Evolutionary conservation across 2,888 invertebrate genomes (phyloP).

Genomic region (Monoplex corrugatus): DNA sequence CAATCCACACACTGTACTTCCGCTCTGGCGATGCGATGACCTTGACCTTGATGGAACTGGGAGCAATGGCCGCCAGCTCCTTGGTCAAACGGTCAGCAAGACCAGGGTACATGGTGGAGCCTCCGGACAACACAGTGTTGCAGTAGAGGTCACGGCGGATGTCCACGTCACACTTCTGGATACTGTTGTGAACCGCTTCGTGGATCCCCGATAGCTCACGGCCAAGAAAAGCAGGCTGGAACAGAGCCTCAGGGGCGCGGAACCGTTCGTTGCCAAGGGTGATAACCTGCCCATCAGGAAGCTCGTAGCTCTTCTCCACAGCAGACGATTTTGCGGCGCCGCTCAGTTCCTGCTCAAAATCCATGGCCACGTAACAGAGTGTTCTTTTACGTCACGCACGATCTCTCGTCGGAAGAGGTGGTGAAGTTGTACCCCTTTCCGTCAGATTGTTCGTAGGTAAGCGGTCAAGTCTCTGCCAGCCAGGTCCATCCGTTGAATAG

Average conservation of each 20-base stretch:
- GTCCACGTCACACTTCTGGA: constrained; percentile 57
- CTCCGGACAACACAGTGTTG: constrained; percentile 86
- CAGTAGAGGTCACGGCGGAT: neutral
- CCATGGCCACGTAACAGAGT: constrained; percentile 77
- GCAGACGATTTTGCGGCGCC: constrained; percentile 70
- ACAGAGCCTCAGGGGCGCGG: constrained; percentile 63
- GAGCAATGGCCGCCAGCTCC: constrained; percentile 93
- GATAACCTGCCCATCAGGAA: constrained; percentile 76
- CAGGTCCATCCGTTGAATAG: constrained; percentile 65
- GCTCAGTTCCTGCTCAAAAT: constrained; percentile 79
- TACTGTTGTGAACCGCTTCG: constrained; percentile 75
- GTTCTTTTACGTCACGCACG: constrained; percentile 75
- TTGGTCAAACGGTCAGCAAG: constrained; percentile 98
- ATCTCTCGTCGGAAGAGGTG: constrained; percentile 73
- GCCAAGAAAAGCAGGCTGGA: constrained; percentile 66
- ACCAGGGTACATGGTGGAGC: constrained; percentile 92
- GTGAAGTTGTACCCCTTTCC: constrained; percentile 82
- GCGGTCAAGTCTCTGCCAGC: constrained; percentile 68
- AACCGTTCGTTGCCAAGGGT: constrained; percentile 77
- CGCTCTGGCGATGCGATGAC: constrained; percentile 70
- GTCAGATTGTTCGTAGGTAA: constrained; percentile 68
- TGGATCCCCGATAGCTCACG: constrained; percentile 74
- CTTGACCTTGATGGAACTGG: constrained; percentile 86
- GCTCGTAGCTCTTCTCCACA: constrained; percentile 75
- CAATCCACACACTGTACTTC: constrained; percentile 83